Evolutionary conservation across 1,140 invertebrate species (phyloP).

Genomic region (Apis dorsata): DNA sequence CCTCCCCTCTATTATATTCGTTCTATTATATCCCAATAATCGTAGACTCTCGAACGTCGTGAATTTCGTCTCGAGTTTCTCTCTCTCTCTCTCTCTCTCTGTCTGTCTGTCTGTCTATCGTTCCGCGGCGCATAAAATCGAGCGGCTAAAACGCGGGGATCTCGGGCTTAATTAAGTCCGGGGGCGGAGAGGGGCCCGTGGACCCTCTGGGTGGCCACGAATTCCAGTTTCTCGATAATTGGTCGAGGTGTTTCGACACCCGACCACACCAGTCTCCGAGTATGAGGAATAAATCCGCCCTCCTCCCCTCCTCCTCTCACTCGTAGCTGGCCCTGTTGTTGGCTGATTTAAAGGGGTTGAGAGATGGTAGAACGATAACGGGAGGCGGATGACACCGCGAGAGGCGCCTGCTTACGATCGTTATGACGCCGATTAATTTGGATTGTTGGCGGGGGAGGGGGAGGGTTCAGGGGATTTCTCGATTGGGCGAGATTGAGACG

Average conservation of each 20-base stretch:
- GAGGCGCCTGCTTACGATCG: constrained; percentile 64
- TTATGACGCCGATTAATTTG: constrained; percentile 65
- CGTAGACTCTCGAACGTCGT: too few species aligned
- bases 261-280: constrained; percentile 74
- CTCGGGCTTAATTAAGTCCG: constrained; percentile 79
- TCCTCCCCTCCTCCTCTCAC: constrained; percentile 27
- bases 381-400: constrained; percentile 53
- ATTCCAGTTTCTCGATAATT: constrained; percentile 81
- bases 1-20: too few species aligned
- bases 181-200: constrained; percentile 64
- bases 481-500: too few species aligned
- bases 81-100: not conserved
- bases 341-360: constrained; percentile 44
- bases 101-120: too few species aligned
- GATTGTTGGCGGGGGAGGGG: not conserved
- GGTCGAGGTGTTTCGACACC: constrained; percentile 81
- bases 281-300: constrained; percentile 71
- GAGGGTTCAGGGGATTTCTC: too few species aligned
- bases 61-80: not conserved
- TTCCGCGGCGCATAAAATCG: constrained; percentile 71
- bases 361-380: constrained; percentile 51
- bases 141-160: constrained; percentile 72
- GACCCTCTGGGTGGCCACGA: constrained; percentile 67
- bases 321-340: constrained; percentile 13
- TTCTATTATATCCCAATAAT: too few species aligned